Evolutionary conservation across 2,888 invertebrate species (phyloP).

Genomic region (Cheilosia pagana): DNA sequence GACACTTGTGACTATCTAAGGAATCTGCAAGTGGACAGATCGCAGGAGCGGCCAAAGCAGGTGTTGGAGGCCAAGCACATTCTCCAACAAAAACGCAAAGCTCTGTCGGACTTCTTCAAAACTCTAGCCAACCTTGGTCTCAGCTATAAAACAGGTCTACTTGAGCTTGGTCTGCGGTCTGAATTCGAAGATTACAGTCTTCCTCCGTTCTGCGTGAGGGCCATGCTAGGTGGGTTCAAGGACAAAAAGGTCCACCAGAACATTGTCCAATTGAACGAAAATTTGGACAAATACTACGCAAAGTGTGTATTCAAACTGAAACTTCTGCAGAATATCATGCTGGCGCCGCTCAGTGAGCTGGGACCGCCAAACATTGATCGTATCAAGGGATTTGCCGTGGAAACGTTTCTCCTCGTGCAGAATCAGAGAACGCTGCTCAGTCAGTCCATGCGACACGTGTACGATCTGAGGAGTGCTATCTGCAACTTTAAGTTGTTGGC

Average conservation of each 20-base stretch:
- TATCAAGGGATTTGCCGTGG: constrained; percentile 92
- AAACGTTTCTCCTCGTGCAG: constrained; percentile 89
- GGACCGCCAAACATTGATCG: constrained; percentile 92
- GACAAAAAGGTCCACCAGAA: constrained; percentile 84
- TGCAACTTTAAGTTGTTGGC: constrained; percentile 80
- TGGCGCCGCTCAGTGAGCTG: constrained; percentile 90
- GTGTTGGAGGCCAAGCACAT: constrained; percentile 91
- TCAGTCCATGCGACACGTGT: constrained; percentile 85
- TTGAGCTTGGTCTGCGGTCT: constrained; percentile 84
- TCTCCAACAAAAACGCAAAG: constrained; percentile 92
- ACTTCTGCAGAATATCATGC: constrained; percentile 81
- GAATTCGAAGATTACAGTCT: constrained; percentile 87
- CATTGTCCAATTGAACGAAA: constrained; percentile 81
- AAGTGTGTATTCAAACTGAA: constrained; percentile 82
- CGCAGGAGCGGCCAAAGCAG: constrained; percentile 87
- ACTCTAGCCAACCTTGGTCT: constrained; percentile 89
- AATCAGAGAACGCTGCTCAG: constrained; percentile 87
- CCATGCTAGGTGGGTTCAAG: constrained; percentile 85
- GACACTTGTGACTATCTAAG: constrained; percentile 88
- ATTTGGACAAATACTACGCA: constrained; percentile 81
- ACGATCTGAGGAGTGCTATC: constrained; percentile 85
- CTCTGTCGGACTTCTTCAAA: constrained; percentile 94
- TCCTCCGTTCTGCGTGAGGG: constrained; percentile 89
- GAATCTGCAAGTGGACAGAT: constrained; percentile 83
- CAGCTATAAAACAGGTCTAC: constrained; percentile 91